Conservation (phyloP, 92 coral and sea anemone species). For the Virgularia gustaviana region DNA sequence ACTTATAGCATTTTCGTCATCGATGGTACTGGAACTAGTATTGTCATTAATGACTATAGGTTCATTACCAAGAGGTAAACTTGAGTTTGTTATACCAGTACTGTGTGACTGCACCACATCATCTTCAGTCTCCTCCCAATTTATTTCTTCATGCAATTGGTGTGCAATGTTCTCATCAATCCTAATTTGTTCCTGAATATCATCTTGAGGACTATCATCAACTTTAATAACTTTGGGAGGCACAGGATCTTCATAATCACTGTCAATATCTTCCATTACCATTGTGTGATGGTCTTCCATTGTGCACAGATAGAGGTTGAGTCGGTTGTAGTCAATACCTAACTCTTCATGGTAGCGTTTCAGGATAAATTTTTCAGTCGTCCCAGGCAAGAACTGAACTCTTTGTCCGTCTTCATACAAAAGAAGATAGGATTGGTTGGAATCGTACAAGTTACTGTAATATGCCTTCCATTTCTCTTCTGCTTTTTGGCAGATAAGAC, state of each 20-base stretch:
- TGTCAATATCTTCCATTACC: neutral
- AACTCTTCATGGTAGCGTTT: conserved; percentile 31
- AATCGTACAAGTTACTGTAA: conserved; percentile 27
- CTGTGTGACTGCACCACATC: neutral
- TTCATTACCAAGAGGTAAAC: too few relatives aligned
- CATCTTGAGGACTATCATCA: neutral
- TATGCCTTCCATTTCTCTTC: conserved; percentile 46
- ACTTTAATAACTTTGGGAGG: neutral
- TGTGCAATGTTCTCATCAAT: neutral
- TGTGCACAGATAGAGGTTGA: conserved; percentile 1
- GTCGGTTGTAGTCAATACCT: conserved; percentile 13
- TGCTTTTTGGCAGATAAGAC: conserved; percentile 29
- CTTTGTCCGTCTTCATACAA: conserved; percentile 19
- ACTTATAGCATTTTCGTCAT: too few relatives aligned
- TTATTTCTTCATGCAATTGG: neutral
- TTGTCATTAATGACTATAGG: too few relatives aligned
- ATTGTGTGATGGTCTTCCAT: conserved; percentile 1
- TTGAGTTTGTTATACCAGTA: too few relatives aligned
- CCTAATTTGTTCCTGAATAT: conserved; percentile 1
- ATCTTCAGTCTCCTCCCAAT: conserved; percentile 13
- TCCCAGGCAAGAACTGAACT: conserved; percentile 20
- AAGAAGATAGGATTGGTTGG: conserved; percentile 6
- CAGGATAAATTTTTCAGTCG: conserved; percentile 7
- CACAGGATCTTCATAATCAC: neutral
- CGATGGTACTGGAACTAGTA: too few relatives aligned